A percentile compares a stretch with the other conserved stretches of the same genome.
Evolutionary conservation across 2,113 vertebrate genomes (phyloP).

Genomic region (Egretta garzetta): DNA sequence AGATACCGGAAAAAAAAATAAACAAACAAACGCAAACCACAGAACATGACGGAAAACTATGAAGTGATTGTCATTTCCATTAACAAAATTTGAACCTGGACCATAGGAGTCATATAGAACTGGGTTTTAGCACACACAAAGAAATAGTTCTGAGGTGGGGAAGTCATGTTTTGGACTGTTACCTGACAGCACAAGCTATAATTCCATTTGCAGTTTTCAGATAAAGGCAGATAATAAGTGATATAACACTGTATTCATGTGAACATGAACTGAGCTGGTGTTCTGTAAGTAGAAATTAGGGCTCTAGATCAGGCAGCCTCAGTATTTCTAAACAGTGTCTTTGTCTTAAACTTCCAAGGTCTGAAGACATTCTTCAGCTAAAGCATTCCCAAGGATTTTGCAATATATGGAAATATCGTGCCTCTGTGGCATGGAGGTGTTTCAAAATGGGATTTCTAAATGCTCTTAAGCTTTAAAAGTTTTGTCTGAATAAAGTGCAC

Average conservation of each 20-base stretch:
- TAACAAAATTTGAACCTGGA: background rate
- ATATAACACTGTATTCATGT: background rate
- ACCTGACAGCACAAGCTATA: background rate
- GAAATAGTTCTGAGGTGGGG: background rate
- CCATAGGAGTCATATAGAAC: background rate
- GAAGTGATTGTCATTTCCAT: background rate
- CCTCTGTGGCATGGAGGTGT: background rate
- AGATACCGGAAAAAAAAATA: background rate
- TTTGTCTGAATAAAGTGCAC: background rate
- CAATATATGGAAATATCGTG: background rate
- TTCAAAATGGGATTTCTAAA: background rate
- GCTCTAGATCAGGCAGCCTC: background rate
- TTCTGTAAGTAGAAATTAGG: background rate
- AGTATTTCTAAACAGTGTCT: background rate
- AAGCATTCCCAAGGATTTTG: background rate
- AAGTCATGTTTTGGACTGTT: background rate
- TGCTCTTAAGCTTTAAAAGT: background rate
- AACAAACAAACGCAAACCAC: background rate
- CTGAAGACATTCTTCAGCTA: background rate
- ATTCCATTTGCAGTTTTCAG: constrained; percentile 26
- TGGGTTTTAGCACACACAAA: background rate
- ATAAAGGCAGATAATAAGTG: background rate
- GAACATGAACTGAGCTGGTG: background rate
- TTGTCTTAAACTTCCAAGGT: background rate
- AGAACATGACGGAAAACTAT: background rate